These are phyloP conservation scores for Acipenser transmontanus DNA, from an alignment of 2,797 vertebrate genomes.

Conservation along the genomic window DNA sequence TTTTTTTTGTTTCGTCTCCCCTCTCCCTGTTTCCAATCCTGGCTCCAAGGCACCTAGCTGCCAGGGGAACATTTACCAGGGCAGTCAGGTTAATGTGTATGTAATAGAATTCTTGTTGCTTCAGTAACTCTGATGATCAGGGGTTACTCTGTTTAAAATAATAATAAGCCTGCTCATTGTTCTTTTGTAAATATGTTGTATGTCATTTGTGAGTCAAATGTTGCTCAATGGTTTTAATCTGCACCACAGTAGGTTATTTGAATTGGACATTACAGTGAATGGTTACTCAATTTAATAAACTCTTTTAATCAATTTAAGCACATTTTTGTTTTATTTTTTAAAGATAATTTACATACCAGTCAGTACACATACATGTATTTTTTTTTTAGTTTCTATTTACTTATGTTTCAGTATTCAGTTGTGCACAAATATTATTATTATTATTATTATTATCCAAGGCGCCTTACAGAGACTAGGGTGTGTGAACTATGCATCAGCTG, in stretches of 20 bases:
- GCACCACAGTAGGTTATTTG: too few species aligned
- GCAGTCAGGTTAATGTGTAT: constrained; percentile 7
- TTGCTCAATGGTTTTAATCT: too few species aligned
- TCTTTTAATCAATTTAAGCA: too few species aligned
- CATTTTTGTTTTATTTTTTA: background rate
- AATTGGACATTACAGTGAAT: too few species aligned
- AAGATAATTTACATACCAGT: background rate
- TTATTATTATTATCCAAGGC: too few species aligned
- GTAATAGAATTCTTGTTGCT: constrained; percentile 3
- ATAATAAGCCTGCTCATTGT: background rate
- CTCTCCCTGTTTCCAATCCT: background rate
- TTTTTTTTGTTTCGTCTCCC: background rate
- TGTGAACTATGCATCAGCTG: too few species aligned
- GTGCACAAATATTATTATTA: too few species aligned
- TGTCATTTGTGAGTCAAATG: too few species aligned
- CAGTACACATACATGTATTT: background rate
- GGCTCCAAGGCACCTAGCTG: background rate
- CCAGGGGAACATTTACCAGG: constrained; percentile 5
- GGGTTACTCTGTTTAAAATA: background rate
- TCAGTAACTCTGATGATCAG: background rate
- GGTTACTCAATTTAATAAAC: too few species aligned
- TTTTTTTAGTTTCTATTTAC: too few species aligned
- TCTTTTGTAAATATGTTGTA: background rate
- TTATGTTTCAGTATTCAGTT: too few species aligned
- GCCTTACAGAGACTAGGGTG: too few species aligned